phyloP scores from a whole-genome alignment of 2,888 invertebrate genomes.

The Himalopsyche anomala region DNA sequence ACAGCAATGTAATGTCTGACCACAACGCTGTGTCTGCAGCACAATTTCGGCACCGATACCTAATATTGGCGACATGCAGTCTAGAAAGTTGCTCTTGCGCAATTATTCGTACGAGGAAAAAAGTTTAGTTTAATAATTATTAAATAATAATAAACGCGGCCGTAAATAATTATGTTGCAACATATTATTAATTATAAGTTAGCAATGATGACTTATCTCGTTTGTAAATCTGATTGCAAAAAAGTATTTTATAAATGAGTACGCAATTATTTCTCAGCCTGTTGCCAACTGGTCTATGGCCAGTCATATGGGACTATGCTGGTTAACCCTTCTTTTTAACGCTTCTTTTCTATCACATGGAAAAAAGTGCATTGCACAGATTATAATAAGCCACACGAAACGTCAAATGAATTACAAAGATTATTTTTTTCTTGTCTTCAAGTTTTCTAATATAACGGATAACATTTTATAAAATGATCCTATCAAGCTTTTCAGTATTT shows the following conservation, averaged over 20 bases:
- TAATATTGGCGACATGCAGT: constrained; percentile 20
- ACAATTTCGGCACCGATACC: too few species aligned
- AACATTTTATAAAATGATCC: too few species aligned
- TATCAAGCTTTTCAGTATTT: too few species aligned
- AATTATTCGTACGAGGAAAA: neutral
- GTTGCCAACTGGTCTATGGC: neutral
- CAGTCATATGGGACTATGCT: neutral
- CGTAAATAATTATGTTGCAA: constrained; percentile 9
- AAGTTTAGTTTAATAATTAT: neutral
- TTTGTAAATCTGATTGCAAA: constrained; percentile 22
- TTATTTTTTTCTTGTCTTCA: too few species aligned
- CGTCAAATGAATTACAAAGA: too few species aligned
- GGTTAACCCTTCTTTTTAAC: constrained; percentile 14
- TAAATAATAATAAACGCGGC: neutral
- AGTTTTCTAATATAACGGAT: too few species aligned
- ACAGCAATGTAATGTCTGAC: too few species aligned
- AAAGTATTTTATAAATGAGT: neutral
- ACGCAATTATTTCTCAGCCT: neutral
- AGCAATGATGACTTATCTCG: constrained; percentile 32
- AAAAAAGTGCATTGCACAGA: too few species aligned
- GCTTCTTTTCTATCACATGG: neutral
- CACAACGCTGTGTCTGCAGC: too few species aligned
- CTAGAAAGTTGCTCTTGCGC: constrained; percentile 28
- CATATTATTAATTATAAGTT: constrained; percentile 2
- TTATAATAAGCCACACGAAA: too few species aligned